Base-by-base conservation (phyloP, 2,797 vertebrate species). In the Betta splendens region DNA sequence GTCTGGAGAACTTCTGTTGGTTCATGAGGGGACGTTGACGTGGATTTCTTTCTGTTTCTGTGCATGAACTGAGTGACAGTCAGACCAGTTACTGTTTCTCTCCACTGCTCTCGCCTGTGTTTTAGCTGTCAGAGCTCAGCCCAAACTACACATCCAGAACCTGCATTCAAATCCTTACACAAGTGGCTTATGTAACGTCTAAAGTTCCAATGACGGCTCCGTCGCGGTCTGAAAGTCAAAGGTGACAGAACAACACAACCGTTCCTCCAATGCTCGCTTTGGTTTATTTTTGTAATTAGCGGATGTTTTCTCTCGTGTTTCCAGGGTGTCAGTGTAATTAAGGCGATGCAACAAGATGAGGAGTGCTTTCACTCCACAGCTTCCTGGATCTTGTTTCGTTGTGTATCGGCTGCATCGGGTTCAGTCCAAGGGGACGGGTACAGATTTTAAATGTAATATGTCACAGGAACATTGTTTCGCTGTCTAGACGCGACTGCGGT, bases 41-140 rank as follows among this genome's bases (percentile, higher is more conserved):
- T 1, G 22, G 53, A 45, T 72, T 49, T 55, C 38, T 45, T 45
- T 38, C 20, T 45, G 13, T 35, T 5, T 42, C 12, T 37, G 11
- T n/a, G 52, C 43, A 17, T 17, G 40, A 43, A 52, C 16, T 22
- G 25, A 61, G 29, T 52, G 17, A 66, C 44, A 50, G 59, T 52
- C 50, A 12, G 13, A n/a, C 37, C 50, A n/a, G 47, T 20, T 36
- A 67, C 45, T 7, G 45, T 38, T 59, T 58, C 26, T 42, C 18
- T 36, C 17, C 22, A 13, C 39, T 16, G 9, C n/a, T 63, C 21
- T 58, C 33, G 7, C 44, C 50, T 73, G 73, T 78, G 68, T 75
- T 55, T 44, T 21, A 23, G 43, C 48, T 50, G 74, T 67, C 65
- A 67, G 31, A 15, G 21, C 43, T 63, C 44, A 39, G 5, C 15